Evolutionary conservation across 2,888 invertebrate genomes (phyloP).

Genomic region (Julus scandinavius): DNA sequence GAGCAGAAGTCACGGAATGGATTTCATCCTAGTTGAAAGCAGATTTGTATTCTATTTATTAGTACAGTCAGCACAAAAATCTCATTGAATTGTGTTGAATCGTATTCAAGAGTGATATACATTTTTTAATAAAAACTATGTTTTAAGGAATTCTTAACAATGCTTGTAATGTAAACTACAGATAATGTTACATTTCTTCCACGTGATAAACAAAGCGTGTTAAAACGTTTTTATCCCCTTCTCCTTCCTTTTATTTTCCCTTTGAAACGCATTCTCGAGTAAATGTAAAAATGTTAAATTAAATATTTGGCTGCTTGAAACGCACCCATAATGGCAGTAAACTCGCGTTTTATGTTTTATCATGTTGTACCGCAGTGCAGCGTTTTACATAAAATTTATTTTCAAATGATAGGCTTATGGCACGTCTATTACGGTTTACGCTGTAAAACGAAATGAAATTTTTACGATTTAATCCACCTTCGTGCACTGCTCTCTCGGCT

Average conservation of each 20-base stretch:
- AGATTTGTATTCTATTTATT: too few relatives aligned
- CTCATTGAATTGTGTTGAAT: too few relatives aligned
- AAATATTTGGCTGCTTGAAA: not conserved
- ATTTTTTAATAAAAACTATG: too few relatives aligned
- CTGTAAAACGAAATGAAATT: slow-evolving; percentile 17
- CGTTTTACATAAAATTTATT: slow-evolving; percentile 12
- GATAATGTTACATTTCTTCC: too few relatives aligned
- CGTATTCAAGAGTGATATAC: too few relatives aligned
- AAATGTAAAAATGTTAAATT: not conserved
- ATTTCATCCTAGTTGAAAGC: too few relatives aligned
- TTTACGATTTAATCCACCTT: slow-evolving; percentile 30
- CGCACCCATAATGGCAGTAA: not conserved
- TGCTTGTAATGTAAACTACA: too few relatives aligned
- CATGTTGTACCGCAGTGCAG: slow-evolving; percentile 24
- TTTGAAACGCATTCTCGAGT: not conserved
- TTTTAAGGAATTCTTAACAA: too few relatives aligned
- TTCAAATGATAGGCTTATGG: not conserved
- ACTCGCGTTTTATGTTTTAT: not conserved
- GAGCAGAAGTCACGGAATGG: too few relatives aligned
- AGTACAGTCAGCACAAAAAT: too few relatives aligned
- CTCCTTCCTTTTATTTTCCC: not conserved
- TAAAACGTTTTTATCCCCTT: too few relatives aligned
- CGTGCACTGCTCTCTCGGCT: not conserved
- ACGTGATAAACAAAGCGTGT: too few relatives aligned
- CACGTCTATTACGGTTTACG: not conserved